These are phyloP conservation scores for Onychostruthus taczanowskii DNA, from an alignment of 2,113 vertebrate genomes.

Conservation along the genomic window DNA sequence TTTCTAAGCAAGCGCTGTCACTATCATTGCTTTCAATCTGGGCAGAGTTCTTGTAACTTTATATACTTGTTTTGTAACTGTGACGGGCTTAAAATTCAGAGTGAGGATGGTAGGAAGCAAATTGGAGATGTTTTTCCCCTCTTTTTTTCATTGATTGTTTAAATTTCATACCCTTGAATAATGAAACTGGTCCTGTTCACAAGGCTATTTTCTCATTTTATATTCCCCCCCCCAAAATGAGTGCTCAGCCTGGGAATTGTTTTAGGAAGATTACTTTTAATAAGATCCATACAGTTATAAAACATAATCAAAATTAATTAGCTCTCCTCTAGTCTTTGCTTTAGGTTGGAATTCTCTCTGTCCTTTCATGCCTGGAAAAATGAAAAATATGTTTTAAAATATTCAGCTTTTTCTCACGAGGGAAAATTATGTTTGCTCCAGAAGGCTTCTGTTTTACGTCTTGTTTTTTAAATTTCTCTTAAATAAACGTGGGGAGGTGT, in stretches of 20 bases:
- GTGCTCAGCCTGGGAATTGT: neutral
- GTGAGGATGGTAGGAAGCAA: neutral
- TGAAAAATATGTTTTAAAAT: neutral
- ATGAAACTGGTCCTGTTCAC: neutral
- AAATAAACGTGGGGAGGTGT: accelerated
- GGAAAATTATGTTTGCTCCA: neutral
- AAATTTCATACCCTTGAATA: neutral
- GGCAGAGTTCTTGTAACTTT: neutral
- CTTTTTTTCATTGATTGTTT: neutral
- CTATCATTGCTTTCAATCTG: neutral
- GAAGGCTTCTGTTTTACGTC: accelerated
- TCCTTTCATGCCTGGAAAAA: neutral
- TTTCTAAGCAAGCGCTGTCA: neutral
- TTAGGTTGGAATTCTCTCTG: neutral
- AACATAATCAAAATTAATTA: neutral
- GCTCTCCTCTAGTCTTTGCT: neutral
- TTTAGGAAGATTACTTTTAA: neutral
- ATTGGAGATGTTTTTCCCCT: neutral
- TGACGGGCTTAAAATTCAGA: neutral
- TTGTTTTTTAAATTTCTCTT: neutral
- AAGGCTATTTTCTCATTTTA: neutral
- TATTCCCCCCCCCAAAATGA: neutral
- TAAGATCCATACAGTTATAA: neutral
- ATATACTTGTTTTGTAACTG: neutral
- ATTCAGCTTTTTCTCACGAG: neutral